A percentile compares a stretch with the other conserved stretches of the same genome.
Conservation (phyloP, 2,113 vertebrate genomes). For the Mirounga angustirostris region DNA sequence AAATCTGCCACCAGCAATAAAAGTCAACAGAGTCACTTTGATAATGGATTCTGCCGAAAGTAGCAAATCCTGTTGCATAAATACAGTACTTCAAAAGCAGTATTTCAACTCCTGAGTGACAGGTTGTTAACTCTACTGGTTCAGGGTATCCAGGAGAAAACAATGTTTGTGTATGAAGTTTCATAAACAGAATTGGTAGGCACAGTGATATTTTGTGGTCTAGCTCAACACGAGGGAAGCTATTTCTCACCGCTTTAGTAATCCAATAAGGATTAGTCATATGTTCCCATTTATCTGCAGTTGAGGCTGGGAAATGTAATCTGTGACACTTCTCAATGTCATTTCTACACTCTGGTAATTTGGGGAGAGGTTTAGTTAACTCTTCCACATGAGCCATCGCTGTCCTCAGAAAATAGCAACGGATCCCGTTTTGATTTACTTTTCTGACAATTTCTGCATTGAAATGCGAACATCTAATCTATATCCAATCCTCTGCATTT, state of each 20-base stretch:
- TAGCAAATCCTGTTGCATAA: slow-evolving; percentile 6
- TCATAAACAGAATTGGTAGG: neutral
- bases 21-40: neutral
- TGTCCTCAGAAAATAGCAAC: neutral
- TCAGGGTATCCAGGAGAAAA: neutral
- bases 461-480: neutral
- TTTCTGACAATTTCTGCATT: slow-evolving; percentile 5
- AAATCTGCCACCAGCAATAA: neutral
- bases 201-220: neutral
- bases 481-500: neutral
- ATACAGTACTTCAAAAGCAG: neutral
- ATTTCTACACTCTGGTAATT: neutral
- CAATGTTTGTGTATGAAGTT: neutral
- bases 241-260: neutral
- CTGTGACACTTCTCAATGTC: neutral
- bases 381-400: neutral
- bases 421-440: neutral
- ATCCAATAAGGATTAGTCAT: neutral
- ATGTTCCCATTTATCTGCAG: neutral
- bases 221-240: neutral
- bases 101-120: neutral
- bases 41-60: neutral
- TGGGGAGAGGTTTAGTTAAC: neutral
- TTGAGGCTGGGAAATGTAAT: neutral
- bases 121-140: neutral